Evolutionary conservation across 2,888 invertebrate genomes (phyloP), one percentile per base, ranked within the genome.

Genomic region (Megastigmus dorsalis): DNA sequence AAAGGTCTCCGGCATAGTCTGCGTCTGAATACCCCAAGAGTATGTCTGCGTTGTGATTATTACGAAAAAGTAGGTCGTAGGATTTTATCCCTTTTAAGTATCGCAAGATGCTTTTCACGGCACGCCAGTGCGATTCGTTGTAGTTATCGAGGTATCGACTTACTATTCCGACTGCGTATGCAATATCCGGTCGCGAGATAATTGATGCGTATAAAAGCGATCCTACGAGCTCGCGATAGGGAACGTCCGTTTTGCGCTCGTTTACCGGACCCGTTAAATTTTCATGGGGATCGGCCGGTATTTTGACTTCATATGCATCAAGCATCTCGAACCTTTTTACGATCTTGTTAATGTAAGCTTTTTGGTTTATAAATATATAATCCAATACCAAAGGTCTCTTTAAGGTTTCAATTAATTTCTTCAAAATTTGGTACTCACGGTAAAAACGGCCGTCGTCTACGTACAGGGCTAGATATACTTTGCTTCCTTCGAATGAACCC

Each of bases 1-100:
- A 48, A 0, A 50, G 10, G 52, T 80, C 79, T 5, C 68, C 75
- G 6, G 79, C 80, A 28, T 71, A 80, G 45, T 82, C 79, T 4
- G 79, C 68, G 26, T 80, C 80, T 18, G 66, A 75, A 52, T 68
- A 81, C 2, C 77, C 75, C 0, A 65, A 15, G 0, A 75, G 15
- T 1, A 67, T 10, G 6, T 68, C 26, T 10, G 18, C 15, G 41
- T 45, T 52, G n/a, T n/a, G n/a, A n/a, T n/a, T n/a, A n/a, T n/a
- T n/a, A n/a, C n/a, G n/a, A n/a, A n/a, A 15, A 65, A n/a, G n/a
- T n/a, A n/a, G n/a, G n/a, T 63, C 0, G 26, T 54, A 10, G 36
- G 20, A n/a, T n/a, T n/a, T n/a, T n/a, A n/a, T n/a, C n/a, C n/a
- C n/a, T n/a, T n/a, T n/a, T n/a, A n/a, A n/a, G n/a, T n/a, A n/a